Conservation (phyloP, 2,888 invertebrate species). For the Scaptomyza caliginosa region DNA sequence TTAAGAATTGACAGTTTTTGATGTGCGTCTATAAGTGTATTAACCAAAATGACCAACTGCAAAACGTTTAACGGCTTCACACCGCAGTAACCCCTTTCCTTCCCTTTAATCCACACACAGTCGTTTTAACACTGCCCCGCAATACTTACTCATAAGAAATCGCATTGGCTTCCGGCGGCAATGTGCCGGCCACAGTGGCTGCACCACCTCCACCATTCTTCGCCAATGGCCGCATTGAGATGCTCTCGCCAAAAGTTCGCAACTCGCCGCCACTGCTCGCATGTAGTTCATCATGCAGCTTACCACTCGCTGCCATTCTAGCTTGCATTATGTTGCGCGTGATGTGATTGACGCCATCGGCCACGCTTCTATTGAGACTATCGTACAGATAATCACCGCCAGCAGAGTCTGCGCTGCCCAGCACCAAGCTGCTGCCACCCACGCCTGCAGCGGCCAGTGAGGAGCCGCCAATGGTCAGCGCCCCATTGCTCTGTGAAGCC, state of each 20-base stretch:
- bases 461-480: constrained; percentile 55
- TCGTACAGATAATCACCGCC: constrained; percentile 74
- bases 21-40: constrained; percentile 59
- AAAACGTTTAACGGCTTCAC: constrained; percentile 9
- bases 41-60: constrained; percentile 37
- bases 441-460: constrained; percentile 57
- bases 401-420: constrained; percentile 57
- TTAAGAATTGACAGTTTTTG: constrained; percentile 35
- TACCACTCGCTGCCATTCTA: constrained; percentile 69
- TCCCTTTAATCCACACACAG: not conserved
- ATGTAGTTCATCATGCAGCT: constrained; percentile 61
- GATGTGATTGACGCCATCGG: constrained; percentile 83
- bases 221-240: constrained; percentile 87
- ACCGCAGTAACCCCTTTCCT: not conserved
- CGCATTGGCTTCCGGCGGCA: constrained; percentile 71
- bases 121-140: constrained; percentile 1
- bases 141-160: constrained; percentile 82
- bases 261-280: constrained; percentile 77
- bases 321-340: constrained; percentile 83
- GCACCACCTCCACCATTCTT: constrained; percentile 68
- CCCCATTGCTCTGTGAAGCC: constrained; percentile 75
- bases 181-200: constrained; percentile 54
- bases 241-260: constrained; percentile 86
- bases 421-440: constrained; percentile 65
- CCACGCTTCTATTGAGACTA: constrained; percentile 80